A percentile compares a stretch with the other conserved stretches of the same genome.
Evolutionary conservation across 2,113 vertebrate species (phyloP).

Genomic region (Fulmarus glacialis): DNA sequence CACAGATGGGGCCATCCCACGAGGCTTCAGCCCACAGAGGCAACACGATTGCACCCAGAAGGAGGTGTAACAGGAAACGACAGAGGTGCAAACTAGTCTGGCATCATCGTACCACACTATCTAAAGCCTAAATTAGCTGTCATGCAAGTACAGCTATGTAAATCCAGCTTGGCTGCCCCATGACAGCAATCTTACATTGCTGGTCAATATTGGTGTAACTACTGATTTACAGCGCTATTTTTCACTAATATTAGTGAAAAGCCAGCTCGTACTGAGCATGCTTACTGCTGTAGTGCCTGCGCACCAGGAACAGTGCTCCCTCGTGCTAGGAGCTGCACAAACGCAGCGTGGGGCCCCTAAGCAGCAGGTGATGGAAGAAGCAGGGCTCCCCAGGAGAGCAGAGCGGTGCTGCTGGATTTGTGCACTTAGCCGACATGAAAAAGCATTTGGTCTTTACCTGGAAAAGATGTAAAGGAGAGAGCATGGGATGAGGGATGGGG

Average conservation of each 20-base stretch:
- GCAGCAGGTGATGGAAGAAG: background rate
- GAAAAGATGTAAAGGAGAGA: background rate
- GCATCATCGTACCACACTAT: background rate
- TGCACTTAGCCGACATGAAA: background rate
- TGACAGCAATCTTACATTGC: background rate
- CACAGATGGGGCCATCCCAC: background rate
- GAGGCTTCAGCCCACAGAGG: background rate
- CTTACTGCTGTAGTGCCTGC: background rate
- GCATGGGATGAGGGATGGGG: background rate
- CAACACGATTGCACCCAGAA: background rate
- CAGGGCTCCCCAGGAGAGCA: background rate
- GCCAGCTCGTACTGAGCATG: background rate
- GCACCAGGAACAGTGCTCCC: background rate
- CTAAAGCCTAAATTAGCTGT: background rate
- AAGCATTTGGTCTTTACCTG: background rate
- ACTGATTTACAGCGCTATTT: background rate
- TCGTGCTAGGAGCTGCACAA: too few species aligned
- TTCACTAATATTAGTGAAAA: background rate
- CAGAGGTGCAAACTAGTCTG: background rate
- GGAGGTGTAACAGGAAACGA: background rate
- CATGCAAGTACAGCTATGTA: background rate
- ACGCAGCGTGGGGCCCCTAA: accelerated
- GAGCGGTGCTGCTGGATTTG: background rate
- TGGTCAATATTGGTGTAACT: background rate
- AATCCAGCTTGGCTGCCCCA: background rate